Evolutionary conservation across 2,888 invertebrate genomes (phyloP), one percentile per base, ranked within the genome.

Genomic region (Drosophila gaucha): DNA sequence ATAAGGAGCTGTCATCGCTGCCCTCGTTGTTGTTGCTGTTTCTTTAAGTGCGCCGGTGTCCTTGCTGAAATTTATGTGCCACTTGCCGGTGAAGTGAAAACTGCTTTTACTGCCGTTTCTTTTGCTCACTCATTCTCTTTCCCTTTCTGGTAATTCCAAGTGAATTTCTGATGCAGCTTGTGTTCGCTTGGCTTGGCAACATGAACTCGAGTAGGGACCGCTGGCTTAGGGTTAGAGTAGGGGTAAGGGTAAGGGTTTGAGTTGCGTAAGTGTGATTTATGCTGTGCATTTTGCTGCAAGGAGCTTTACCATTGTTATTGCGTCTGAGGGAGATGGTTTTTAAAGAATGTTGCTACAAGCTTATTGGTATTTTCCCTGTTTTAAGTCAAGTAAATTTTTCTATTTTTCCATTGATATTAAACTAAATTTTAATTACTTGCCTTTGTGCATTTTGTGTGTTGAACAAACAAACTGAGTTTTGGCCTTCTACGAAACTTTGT

Each of bases 21-120:
- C 51, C 66, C 50, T 35, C 54, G 56, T 8, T 2, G 20, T 18
- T 41, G 30, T 30, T 38, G 54, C 38, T 52, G 16, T 31, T 63
- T 24, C 28, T 56, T 67, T 41, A 67, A 78, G 75, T 78, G 65
- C 47, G 31, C 56, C 41, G 62, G 56, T 80, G 77, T 86, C 80
- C 80, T 85, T 80, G 86, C 56, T 75, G 62, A 68, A 84, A 86
- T 86, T 86, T 86, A 84, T 80, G 85, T 84, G 76, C 75, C 80
- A 84, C 86, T 82, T 78, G 84, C 62, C 67, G 57, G 49, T 64
- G 75, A 82, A 82, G 86, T 84, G 75, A 84, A 86, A 86, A 80
- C 78, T 80, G 85, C 78, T 65, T 56, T 74, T 41, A 58, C 72
- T 65, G 41, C 16, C 6, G 22, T 39, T 22, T n/a, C 44, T 22